A percentile compares a stretch with the other conserved stretches of the same genome.
These are phyloP conservation scores for Drosophila lutescens DNA, from an alignment of 2,888 invertebrate species.

Conservation along the genomic window DNA sequence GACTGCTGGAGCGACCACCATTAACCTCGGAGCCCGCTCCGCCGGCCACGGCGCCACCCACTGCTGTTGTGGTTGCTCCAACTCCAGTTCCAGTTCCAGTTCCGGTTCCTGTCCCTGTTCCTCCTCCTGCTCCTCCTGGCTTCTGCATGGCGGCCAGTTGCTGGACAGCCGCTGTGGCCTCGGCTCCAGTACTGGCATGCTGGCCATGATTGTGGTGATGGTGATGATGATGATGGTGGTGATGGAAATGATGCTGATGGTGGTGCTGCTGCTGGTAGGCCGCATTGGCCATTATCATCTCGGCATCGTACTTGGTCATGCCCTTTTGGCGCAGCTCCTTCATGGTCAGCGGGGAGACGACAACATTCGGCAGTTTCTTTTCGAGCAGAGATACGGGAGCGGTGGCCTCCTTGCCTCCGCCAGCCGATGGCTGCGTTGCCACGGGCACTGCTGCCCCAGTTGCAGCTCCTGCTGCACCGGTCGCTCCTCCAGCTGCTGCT, in stretches of 20 bases:
- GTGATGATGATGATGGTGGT: conserved; percentile 56
- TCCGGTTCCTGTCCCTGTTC: not conserved
- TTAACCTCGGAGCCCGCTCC: conserved; percentile 37
- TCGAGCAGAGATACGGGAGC: conserved; percentile 57
- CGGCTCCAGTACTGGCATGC: conserved; percentile 59
- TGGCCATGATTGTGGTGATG: conserved; percentile 43
- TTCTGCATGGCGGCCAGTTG: conserved; percentile 46
- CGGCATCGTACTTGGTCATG: conserved; percentile 94
- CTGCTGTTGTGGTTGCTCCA: not conserved
- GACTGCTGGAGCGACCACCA: conserved; percentile 42
- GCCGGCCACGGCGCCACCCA: conserved; percentile 23
- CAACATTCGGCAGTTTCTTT: conserved; percentile 72
- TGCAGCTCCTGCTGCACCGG: not conserved
- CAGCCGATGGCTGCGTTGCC: conserved; percentile 3
- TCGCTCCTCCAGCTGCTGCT: not conserved
- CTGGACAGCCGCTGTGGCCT: conserved; percentile 51
- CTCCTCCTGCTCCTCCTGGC: conserved; percentile 44
- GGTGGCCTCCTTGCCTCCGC: conserved; percentile 26
- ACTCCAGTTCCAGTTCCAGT: not conserved
- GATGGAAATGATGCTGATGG: conserved; percentile 55
- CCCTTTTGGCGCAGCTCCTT: conserved; percentile 93
- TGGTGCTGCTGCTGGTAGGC: conserved; percentile 76
- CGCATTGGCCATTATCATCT: conserved; percentile 89
- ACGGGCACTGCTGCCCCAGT: not conserved
- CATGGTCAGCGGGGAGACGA: conserved; percentile 87